Evolutionary conservation across 1,140 invertebrate species (phyloP).

Genomic region (Campoletis sonorensis): DNA sequence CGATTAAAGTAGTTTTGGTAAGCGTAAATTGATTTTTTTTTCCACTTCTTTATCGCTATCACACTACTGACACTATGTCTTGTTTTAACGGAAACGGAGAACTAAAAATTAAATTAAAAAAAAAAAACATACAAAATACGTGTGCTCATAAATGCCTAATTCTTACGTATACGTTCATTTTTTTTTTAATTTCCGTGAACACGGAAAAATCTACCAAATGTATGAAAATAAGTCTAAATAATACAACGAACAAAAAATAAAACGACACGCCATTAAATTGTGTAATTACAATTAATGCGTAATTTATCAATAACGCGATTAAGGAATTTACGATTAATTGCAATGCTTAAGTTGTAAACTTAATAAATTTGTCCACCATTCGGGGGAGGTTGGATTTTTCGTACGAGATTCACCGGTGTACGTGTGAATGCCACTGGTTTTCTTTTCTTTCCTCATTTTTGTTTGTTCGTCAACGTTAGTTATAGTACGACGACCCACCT

Average conservation of each 20-base stretch:
- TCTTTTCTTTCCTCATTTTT: neutral
- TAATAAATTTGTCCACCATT: conserved; percentile 20
- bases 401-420: neutral
- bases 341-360: conserved; percentile 16
- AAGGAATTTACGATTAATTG: conserved; percentile 12
- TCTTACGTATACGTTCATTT: neutral
- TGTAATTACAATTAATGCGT: neutral
- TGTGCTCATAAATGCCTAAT: neutral
- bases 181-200: neutral
- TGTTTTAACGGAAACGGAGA: neutral
- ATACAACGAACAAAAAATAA: conserved; percentile 8
- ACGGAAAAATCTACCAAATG: neutral
- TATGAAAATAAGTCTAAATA: neutral
- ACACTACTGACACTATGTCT: too few relatives aligned
- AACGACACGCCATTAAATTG: conserved; percentile 12
- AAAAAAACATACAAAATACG: neutral
- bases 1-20: too few relatives aligned
- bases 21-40: too few relatives aligned
- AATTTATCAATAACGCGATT: neutral
- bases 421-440: neutral
- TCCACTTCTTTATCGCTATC: too few relatives aligned
- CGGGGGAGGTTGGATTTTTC: neutral
- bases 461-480: conserved; percentile 7
- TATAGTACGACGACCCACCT: conserved; percentile 27
- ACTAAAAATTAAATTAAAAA: neutral